Evolutionary conservation across 2,888 invertebrate genomes (phyloP), one percentile per base, ranked within the genome.

Genomic region (Chrysodeixis includens): DNA sequence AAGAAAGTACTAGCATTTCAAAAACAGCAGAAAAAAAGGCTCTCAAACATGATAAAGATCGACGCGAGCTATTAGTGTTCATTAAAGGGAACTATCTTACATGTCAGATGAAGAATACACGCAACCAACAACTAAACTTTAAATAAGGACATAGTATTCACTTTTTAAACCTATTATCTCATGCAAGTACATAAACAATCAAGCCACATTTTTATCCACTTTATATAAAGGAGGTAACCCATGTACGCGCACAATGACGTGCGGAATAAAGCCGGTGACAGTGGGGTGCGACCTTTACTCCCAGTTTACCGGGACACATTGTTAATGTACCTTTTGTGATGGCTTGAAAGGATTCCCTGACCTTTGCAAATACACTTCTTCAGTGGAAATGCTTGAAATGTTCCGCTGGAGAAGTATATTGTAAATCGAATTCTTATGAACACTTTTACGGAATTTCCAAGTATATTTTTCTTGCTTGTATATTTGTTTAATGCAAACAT

Each of bases 331-430:
- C 46, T 49, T 20, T 49, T 49, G 46, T 49, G 46, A 49, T 9
- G 14, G 26, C 51, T 26, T 69, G 56, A 52, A 52, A 18, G 56
- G 18, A 16, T 22, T 53, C 66, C 70, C 58, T 74, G 70, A 63
- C 70, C 62, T 70, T 52, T 20, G 30, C 20, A 60, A 53, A 74
- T 70, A 70, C 40, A 74, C 66, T 70, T 62, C 66, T 70, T 62
- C 57, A 12, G 30, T 54, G 59, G 59, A 35, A 30, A 20, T 35
- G 49, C 55, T 51, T 1, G 32, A 52, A 64, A 54, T 49, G 35
- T 16, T 59, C 22, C 26, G n/a, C 7, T 16, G n/a, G 20, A 26
- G 35, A 22, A 10, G 22, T 0, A 35, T 35, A 44, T 56, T 16
- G 51, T 44, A 14, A 3, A 10, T 10, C 12, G 6, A 16, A 12